phyloP scores from a whole-genome alignment of 64 coral and sea anemone genomes.

The Stichodactyla mertensii region DNA sequence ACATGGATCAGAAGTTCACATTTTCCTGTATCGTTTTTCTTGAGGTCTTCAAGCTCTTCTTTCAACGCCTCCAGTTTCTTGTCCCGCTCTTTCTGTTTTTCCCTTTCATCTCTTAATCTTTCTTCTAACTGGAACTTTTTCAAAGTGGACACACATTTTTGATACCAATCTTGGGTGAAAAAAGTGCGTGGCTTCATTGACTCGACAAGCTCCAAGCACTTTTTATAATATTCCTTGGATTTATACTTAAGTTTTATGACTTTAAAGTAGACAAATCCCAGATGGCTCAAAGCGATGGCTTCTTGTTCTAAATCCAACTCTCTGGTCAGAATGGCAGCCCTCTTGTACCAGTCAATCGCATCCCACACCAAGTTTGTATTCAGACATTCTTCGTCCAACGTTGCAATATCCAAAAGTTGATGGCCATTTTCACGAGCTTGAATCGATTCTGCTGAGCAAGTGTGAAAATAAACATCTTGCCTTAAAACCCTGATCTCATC shows the following conservation, averaged over 20 bases:
- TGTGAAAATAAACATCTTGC: constrained; percentile 63
- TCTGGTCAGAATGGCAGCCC: constrained; percentile 62
- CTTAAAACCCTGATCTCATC: constrained; percentile 34
- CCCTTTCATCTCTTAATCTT: constrained; percentile 38
- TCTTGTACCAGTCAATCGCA: constrained; percentile 86
- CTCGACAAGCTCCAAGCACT: constrained; percentile 54
- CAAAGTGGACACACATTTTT: constrained; percentile 42
- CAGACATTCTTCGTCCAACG: constrained; percentile 43
- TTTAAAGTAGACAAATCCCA: constrained; percentile 69
- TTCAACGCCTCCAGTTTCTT: constrained; percentile 32
- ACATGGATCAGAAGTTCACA: constrained; percentile 34
- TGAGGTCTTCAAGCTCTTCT: constrained; percentile 18
- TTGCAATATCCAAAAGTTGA: constrained; percentile 37
- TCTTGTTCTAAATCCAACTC: constrained; percentile 78
- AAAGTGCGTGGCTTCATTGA: constrained; percentile 71
- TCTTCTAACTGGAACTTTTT: constrained; percentile 44
- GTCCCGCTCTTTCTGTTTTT: constrained; percentile 11
- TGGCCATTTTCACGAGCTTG: constrained; percentile 51
- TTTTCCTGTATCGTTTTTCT: background rate
- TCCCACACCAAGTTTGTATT: constrained; percentile 64
- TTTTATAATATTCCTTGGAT: constrained; percentile 70
- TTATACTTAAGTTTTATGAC: constrained; percentile 40
- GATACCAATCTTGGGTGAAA: constrained; percentile 47
- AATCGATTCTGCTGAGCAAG: constrained; percentile 51
- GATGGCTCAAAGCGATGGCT: constrained; percentile 56